A percentile compares a stretch with the other conserved stretches of the same genome.
These are phyloP conservation scores for Drosophila teissieri DNA, from an alignment of 1,140 invertebrate species.

Conservation along the genomic window DNA sequence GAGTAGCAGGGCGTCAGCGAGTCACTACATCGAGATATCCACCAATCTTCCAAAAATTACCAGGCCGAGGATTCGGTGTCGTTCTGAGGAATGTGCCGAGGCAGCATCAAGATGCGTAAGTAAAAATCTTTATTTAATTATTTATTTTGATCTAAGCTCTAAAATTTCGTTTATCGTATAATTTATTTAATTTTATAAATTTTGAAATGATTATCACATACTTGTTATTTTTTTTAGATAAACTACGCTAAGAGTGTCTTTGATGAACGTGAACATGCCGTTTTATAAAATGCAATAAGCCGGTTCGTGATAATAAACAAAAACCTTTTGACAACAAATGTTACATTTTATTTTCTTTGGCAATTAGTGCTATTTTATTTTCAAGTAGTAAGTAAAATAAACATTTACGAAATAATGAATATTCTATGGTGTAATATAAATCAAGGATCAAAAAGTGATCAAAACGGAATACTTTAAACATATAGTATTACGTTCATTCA, in stretches of 20 bases:
- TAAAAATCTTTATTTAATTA: slow-evolving; percentile 4
- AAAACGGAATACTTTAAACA: slow-evolving; percentile 31
- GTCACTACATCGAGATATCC: slow-evolving; percentile 91
- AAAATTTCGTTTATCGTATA: slow-evolving; percentile 1
- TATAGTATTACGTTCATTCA: slow-evolving; percentile 3
- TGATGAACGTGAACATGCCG: slow-evolving; percentile 88
- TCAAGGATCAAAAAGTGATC: slow-evolving; percentile 32
- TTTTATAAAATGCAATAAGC: slow-evolving; percentile 53
- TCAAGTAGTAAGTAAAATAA: slow-evolving; percentile 10
- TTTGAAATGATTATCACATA: slow-evolving; percentile 38
- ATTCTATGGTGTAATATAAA: slow-evolving; percentile 29
- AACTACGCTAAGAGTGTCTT: slow-evolving; percentile 95
- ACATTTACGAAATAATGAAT: not conserved
- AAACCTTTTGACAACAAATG: slow-evolving; percentile 34
- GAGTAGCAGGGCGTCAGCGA: slow-evolving; percentile 66
- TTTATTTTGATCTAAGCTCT: not conserved
- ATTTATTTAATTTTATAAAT: slow-evolving; percentile 29
- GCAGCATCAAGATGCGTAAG: slow-evolving; percentile 88
- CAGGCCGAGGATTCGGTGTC: slow-evolving; percentile 93
- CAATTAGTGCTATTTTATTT: slow-evolving; percentile 27
- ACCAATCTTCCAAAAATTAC: slow-evolving; percentile 87
- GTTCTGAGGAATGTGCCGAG: slow-evolving; percentile 91
- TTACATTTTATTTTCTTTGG: slow-evolving; percentile 44
- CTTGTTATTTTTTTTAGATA: slow-evolving; percentile 88
- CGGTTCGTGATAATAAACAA: slow-evolving; percentile 52